Conservation (phyloP, 2,888 invertebrate genomes). For the Phortica magna region DNA sequence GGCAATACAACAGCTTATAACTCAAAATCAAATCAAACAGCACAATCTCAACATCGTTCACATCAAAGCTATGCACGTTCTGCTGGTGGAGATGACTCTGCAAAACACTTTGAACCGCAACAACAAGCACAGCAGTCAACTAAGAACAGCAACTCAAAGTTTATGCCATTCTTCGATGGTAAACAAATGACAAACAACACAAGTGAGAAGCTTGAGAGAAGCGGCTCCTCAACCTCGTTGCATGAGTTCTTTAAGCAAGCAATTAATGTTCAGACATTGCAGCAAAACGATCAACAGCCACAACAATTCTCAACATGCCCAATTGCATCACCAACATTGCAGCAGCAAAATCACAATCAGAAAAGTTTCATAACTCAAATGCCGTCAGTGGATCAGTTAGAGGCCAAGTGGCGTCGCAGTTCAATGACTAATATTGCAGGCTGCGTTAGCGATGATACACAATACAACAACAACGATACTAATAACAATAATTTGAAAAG, state of each 20-base stretch:
- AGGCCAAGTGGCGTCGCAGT: conserved; percentile 75
- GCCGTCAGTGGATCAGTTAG: conserved; percentile 73
- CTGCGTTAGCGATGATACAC: conserved; percentile 22
- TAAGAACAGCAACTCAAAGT: conserved; percentile 57
- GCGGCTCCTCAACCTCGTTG: conserved; percentile 66
- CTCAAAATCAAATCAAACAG: conserved; percentile 32
- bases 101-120: conserved; percentile 24
- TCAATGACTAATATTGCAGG: conserved; percentile 48
- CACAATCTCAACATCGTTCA: neutral
- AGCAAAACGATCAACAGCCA: conserved; percentile 48
- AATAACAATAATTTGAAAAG: conserved; percentile 48
- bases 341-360: conserved; percentile 15
- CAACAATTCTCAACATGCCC: conserved; percentile 41
- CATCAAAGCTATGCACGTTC: conserved; percentile 39
- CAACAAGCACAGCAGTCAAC: conserved; percentile 43
- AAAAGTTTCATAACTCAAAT: conserved; percentile 60
- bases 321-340: conserved; percentile 34
- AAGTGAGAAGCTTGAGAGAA: conserved; percentile 53
- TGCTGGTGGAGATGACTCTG: conserved; percentile 30
- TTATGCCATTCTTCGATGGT: conserved; percentile 59
- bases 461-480: conserved; percentile 26
- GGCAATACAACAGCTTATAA: conserved; percentile 41
- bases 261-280: conserved; percentile 44
- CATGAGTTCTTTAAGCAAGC: conserved; percentile 75
- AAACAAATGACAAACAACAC: conserved; percentile 39